These are phyloP conservation scores for Macrotus californicus DNA, from an alignment of 2,113 vertebrate species.

Conservation along the genomic window DNA sequence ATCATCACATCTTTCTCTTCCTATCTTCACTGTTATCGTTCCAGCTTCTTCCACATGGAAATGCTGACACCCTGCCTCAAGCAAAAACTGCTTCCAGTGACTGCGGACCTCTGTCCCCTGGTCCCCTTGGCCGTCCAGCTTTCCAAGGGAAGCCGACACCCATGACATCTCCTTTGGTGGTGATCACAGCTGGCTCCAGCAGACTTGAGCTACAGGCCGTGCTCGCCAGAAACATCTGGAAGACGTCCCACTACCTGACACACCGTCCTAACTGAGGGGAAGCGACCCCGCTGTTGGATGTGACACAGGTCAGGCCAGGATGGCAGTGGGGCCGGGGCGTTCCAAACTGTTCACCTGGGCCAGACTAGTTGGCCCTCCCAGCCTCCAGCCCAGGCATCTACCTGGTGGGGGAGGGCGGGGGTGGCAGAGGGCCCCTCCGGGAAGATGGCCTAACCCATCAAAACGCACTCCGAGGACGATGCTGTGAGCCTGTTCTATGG, in stretches of 20 bases:
- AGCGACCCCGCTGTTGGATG: rapidly evolving
- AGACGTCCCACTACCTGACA: neutral
- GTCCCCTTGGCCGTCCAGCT: neutral
- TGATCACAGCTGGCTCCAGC: too few relatives aligned
- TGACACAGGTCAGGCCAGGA: neutral
- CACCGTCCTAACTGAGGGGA: neutral
- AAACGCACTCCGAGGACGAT: rapidly evolving
- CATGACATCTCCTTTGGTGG: neutral
- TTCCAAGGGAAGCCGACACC: neutral
- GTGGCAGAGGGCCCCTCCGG: neutral
- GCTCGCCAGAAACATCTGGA: neutral
- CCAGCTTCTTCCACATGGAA: neutral
- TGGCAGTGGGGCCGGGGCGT: rapidly evolving
- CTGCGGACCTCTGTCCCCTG: neutral
- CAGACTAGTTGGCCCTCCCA: rapidly evolving
- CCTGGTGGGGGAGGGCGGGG: neutral
- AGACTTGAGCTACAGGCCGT: neutral
- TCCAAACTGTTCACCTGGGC: rapidly evolving
- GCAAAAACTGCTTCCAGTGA: neutral
- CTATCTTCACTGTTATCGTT: neutral
- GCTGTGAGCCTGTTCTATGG: too few relatives aligned
- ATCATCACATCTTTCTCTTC: neutral
- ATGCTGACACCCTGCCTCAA: neutral
- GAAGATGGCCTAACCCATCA: neutral
- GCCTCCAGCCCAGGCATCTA: neutral